These are phyloP conservation scores for Oedothorax gibbosus DNA, from an alignment of 1,140 invertebrate species.

Conservation along the genomic window DNA sequence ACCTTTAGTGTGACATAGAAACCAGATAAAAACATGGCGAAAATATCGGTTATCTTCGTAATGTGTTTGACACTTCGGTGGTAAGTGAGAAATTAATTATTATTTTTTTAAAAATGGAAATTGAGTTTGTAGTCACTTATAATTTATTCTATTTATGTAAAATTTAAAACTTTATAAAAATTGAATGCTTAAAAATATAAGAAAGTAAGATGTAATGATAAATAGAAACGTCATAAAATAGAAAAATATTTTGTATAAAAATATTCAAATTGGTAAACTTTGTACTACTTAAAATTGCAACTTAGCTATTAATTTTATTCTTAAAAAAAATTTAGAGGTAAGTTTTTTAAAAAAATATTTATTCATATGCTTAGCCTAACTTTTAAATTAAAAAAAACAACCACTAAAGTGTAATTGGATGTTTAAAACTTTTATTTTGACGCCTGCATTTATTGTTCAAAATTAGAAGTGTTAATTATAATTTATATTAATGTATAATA, in stretches of 20 bases:
- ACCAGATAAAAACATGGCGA: background rate
- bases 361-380: no score
- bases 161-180: background rate
- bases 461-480: no score
- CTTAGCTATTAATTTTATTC: no score
- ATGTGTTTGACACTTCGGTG: conserved; percentile 25
- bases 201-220: background rate
- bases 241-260: background rate
- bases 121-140: background rate
- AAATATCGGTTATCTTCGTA: conserved; percentile 15
- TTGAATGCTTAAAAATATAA: background rate
- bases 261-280: background rate
- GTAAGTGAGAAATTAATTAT: conserved; percentile 14
- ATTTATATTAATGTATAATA: no score
- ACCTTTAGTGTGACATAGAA: background rate
- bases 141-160: background rate
- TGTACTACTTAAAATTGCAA: no score
- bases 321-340: no score
- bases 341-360: no score
- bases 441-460: no score
- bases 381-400: no score
- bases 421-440: no score
- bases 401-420: no score
- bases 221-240: background rate
- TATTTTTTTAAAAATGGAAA: background rate